Evolutionary conservation across 2,797 vertebrate species (phyloP).

Genomic region (Phrynocephalus vlangalii): DNA sequence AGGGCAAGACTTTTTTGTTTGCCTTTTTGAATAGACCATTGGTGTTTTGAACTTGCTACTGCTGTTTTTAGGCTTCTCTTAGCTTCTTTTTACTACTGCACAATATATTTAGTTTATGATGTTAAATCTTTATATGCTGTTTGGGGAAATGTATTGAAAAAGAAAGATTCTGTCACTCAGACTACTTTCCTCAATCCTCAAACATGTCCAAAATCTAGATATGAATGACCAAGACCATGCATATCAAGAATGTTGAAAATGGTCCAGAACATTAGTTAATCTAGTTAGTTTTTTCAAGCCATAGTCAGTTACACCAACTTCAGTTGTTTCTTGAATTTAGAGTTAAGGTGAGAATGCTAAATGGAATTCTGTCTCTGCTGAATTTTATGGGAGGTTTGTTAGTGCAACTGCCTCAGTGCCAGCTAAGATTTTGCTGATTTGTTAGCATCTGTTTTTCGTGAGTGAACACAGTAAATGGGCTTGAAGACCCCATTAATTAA

Average conservation of each 20-base stretch:
- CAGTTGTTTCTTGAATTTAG: conserved; percentile 19
- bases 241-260: background rate
- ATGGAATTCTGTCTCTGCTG: background rate
- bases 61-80: background rate
- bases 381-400: conserved; percentile 12
- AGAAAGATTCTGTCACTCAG: too few relatives aligned
- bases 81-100: background rate
- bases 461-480: conserved; percentile 33
- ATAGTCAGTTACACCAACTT: background rate
- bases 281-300: background rate
- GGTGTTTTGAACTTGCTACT: too few relatives aligned
- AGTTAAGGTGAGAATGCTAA: conserved; percentile 38
- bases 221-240: conserved; percentile 12
- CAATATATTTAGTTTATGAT: background rate
- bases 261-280: background rate
- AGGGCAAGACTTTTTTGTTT: background rate
- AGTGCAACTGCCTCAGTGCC: background rate
- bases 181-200: background rate
- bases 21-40: background rate
- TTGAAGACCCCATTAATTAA: conserved; percentile 42
- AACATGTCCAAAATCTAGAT: conserved; percentile 45
- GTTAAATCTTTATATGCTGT: background rate
- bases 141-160: background rate
- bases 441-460: conserved; percentile 48
- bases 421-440: conserved; percentile 37